These are phyloP conservation scores for Sylvilagus bachmani DNA, from an alignment of 2,113 vertebrate genomes.

Conservation along the genomic window DNA sequence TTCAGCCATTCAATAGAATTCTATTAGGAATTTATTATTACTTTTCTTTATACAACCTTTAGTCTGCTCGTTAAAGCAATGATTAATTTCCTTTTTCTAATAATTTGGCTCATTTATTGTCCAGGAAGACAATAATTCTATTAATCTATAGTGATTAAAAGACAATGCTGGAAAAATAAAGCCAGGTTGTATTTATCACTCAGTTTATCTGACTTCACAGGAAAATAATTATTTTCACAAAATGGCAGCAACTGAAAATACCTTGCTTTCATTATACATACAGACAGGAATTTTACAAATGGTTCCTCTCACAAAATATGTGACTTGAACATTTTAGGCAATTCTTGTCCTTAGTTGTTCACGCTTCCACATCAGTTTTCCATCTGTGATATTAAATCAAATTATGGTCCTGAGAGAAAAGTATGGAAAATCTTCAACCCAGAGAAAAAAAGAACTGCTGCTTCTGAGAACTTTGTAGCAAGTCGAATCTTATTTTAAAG, in stretches of 20 bases:
- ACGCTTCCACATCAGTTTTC: background rate
- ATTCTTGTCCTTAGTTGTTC: background rate
- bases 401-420: background rate
- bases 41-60: background rate
- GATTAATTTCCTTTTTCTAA: background rate
- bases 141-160: conserved; percentile 67
- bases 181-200: background rate
- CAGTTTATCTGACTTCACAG: background rate
- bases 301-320: background rate
- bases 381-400: background rate
- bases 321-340: background rate
- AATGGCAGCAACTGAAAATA: background rate
- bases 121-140: conserved; percentile 37
- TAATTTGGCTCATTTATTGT: background rate
- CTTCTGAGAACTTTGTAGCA: background rate
- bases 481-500: background rate
- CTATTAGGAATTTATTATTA: background rate
- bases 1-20: background rate
- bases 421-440: background rate
- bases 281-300: background rate
- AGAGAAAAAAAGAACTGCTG: background rate
- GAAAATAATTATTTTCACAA: background rate
- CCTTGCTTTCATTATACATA: background rate
- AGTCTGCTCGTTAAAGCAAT: background rate
- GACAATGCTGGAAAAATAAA: conserved; percentile 57